Conservation (phyloP, 1,140 invertebrate species). For the Eueides isabella region DNA sequence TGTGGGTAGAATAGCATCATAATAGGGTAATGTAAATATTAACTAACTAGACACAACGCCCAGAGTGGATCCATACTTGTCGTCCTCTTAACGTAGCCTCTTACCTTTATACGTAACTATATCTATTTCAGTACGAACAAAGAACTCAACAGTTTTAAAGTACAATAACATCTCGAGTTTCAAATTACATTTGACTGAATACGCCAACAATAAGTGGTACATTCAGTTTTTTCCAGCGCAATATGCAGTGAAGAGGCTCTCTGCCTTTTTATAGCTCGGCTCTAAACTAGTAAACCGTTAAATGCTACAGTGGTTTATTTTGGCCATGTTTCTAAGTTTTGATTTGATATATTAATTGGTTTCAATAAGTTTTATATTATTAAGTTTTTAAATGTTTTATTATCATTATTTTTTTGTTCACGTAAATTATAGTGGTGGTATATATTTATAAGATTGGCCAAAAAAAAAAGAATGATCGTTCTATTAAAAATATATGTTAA, state of each 20-base stretch:
- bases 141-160: conserved; percentile 33
- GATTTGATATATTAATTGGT: not conserved
- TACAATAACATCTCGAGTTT: conserved; percentile 44
- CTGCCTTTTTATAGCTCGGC: conserved; percentile 38
- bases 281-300: conserved; percentile 30
- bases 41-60: conserved; percentile 9
- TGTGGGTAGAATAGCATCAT: not conserved
- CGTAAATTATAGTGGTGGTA: too few relatives aligned
- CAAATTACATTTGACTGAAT: conserved; percentile 43
- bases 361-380: not conserved
- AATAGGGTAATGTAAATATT: conserved; percentile 5
- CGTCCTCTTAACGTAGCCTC: not conserved
- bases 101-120: not conserved
- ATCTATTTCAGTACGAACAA: conserved; percentile 26
- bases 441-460: too few relatives aligned
- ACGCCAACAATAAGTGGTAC: conserved; percentile 46
- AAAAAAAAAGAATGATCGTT: too few relatives aligned
- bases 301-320: not conserved
- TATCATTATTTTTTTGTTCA: too few relatives aligned
- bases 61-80: not conserved
- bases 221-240: conserved; percentile 47
- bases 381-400: not conserved
- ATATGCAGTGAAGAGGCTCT: conserved; percentile 47
- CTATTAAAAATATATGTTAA: too few relatives aligned
- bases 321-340: not conserved